Evolutionary conservation across 2,113 vertebrate genomes (phyloP).

Genomic region (Myxocyprinus asiaticus): DNA sequence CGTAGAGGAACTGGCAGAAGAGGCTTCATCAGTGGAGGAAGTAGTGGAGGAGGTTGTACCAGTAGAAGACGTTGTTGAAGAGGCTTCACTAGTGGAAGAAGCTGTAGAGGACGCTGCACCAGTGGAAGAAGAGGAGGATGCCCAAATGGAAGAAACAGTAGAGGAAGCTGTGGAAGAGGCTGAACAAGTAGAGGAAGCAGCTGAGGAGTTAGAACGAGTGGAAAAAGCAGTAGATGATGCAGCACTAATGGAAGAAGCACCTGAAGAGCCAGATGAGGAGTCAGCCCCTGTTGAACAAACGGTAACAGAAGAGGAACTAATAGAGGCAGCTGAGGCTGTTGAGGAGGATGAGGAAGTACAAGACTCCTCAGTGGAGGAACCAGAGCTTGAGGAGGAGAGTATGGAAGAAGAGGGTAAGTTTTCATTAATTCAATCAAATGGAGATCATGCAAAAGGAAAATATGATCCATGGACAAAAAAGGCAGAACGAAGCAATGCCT

Average conservation of each 20-base stretch:
- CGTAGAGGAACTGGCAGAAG: no score
- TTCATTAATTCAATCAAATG: neutral
- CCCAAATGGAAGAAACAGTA: neutral
- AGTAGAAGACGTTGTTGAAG: neutral
- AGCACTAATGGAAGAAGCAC: slow-evolving; percentile 21
- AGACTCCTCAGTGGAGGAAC: slow-evolving; percentile 16
- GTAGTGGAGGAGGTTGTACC: slow-evolving; percentile 56
- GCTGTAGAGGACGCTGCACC: neutral
- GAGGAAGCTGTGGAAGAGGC: neutral
- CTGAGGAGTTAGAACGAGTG: slow-evolving; percentile 18
- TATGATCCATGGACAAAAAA: neutral
- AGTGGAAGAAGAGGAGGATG: slow-evolving; percentile 4
- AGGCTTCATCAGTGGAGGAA: slow-evolving; percentile 59
- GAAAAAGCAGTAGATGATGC: slow-evolving; percentile 9
- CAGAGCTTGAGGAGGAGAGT: neutral
- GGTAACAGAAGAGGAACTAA: slow-evolving; percentile 29
- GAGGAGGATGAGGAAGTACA: slow-evolving; percentile 24
- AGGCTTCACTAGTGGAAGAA: neutral
- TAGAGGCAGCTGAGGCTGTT: slow-evolving; percentile 24
- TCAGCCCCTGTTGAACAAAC: slow-evolving; percentile 13
- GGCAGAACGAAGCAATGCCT: no score
- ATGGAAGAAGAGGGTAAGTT: slow-evolving; percentile 14
- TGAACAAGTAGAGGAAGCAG: neutral
- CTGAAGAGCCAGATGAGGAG: slow-evolving; percentile 21
- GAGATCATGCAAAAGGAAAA: neutral